These are phyloP conservation scores for Cricetomys ansorgei DNA, from an alignment of 2,113 vertebrate genomes.

Conservation along the genomic window DNA sequence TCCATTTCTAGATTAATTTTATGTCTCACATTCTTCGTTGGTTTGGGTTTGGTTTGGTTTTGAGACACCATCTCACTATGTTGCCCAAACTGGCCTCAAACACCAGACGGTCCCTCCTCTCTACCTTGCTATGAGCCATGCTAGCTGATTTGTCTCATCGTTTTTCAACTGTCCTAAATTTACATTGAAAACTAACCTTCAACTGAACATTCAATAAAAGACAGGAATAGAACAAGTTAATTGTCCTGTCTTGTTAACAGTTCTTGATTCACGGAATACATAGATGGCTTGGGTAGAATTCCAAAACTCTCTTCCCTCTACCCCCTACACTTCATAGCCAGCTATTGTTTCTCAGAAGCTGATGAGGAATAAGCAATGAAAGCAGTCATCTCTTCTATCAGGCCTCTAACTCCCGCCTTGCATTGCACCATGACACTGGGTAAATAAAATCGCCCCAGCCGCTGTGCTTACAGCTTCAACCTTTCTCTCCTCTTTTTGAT, in stretches of 20 bases:
- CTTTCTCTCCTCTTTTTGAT: background rate
- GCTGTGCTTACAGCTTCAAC: background rate
- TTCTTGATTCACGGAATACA: background rate
- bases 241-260: background rate
- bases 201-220: background rate
- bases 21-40: background rate
- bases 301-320: background rate
- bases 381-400: background rate
- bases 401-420: background rate
- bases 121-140: background rate
- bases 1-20: background rate
- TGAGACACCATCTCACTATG: too few species aligned
- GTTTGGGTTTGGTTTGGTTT: background rate
- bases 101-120: too few species aligned
- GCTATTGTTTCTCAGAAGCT: background rate
- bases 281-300: background rate
- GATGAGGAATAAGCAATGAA: background rate
- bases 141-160: background rate
- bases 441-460: background rate
- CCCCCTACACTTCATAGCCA: background rate
- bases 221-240: background rate
- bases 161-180: background rate
- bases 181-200: background rate
- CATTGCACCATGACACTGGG: background rate
- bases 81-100: too few species aligned